Percentiles rank a stretch among this genome's conserved stretches.
phyloP scores from a whole-genome alignment of 2,797 vertebrate species.

The Syngnathus rostellatus region DNA sequence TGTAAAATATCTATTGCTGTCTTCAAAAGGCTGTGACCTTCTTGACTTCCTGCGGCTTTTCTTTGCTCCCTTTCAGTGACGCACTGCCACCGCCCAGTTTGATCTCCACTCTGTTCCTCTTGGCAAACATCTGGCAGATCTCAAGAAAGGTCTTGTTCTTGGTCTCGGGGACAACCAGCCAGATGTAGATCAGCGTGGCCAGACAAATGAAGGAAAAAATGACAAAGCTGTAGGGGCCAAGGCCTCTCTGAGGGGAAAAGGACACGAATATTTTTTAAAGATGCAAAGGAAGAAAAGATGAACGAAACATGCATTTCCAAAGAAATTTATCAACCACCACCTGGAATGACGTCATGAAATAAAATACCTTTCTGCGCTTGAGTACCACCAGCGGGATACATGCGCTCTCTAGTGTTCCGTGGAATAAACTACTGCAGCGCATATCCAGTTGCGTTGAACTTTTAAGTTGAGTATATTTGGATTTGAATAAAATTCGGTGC shows the following conservation, averaged over 20 bases:
- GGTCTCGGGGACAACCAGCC: constrained; percentile 83
- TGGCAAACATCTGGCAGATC: constrained; percentile 80
- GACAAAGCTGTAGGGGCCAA: constrained; percentile 82
- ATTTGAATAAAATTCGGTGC: too few relatives aligned
- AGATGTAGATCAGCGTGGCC: constrained; percentile 74
- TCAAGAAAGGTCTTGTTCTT: constrained; percentile 88
- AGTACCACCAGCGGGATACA: too few relatives aligned
- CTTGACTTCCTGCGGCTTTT: constrained; percentile 20
- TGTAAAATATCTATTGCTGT: constrained; percentile 27
- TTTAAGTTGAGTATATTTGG: too few relatives aligned
- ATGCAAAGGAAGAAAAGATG: not conserved
- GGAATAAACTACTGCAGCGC: too few relatives aligned
- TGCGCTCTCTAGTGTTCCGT: too few relatives aligned
- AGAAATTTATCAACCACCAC: too few relatives aligned
- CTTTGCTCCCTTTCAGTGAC: constrained; percentile 35
- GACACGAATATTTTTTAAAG: not conserved
- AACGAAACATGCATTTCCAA: too few relatives aligned
- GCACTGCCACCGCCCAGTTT: constrained; percentile 50
- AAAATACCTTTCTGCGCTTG: too few relatives aligned
- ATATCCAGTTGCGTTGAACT: too few relatives aligned
- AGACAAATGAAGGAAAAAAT: constrained; percentile 81
- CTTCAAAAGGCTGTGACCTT: constrained; percentile 57
- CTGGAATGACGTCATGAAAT: too few relatives aligned
- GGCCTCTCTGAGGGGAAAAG: constrained; percentile 62
- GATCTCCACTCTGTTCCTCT: constrained; percentile 78